Percentiles rank a stretch among this genome's conserved stretches.
Conservation (phyloP, 2,113 vertebrate species). For the Stercorarius parasiticus region DNA sequence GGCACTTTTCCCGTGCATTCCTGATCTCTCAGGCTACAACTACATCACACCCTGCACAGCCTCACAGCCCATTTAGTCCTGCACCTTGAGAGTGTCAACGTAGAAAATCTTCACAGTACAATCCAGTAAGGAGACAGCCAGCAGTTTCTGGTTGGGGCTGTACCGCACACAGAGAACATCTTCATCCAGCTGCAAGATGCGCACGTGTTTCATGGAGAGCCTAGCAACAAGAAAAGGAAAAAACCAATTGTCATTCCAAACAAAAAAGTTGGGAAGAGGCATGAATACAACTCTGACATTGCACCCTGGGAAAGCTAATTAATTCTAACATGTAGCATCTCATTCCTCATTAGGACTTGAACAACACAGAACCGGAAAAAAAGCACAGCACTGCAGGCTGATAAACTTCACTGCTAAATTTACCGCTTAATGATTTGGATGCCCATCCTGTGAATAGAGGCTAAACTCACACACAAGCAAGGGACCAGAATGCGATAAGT, state of each 20-base stretch:
- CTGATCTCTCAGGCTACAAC: not conserved
- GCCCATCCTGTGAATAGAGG: not conserved
- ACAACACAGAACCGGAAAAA: not conserved
- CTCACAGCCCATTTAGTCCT: not conserved
- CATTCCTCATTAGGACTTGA: not conserved
- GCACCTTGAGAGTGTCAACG: constrained; percentile 91
- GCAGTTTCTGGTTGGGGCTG: constrained; percentile 86
- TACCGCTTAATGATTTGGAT: not conserved
- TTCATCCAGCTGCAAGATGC: constrained; percentile 89
- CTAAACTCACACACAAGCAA: not conserved
- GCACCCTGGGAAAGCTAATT: not conserved
- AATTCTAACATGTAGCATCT: not conserved
- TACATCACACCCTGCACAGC: not conserved
- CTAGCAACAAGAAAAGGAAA: constrained; percentile 32
- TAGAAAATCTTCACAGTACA: constrained; percentile 97
- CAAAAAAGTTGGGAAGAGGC: not conserved
- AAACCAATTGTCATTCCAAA: not conserved
- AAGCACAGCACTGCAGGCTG: not conserved
- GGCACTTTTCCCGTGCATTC: not conserved
- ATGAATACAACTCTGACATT: not conserved
- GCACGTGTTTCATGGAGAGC: constrained; percentile 87
- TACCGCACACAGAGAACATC: constrained; percentile 90
- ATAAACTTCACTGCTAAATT: not conserved
- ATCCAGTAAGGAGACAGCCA: constrained; percentile 91
- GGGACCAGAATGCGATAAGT: not conserved